These are phyloP conservation scores for Drosophila bocki DNA, from an alignment of 1,140 invertebrate genomes.

Conservation along the genomic window DNA sequence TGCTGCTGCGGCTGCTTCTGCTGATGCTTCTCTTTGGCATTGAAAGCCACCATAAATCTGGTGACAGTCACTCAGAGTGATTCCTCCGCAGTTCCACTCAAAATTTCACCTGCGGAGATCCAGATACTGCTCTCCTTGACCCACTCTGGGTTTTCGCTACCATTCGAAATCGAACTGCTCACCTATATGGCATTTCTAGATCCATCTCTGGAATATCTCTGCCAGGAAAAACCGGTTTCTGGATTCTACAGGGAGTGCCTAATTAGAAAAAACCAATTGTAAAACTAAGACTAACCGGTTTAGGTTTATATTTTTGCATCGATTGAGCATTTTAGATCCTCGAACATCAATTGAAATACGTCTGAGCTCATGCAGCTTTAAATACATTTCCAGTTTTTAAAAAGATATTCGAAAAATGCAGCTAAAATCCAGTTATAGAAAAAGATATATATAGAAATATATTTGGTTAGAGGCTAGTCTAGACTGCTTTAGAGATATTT, in stretches of 20 bases:
- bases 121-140: conserved; percentile 32
- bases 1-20: conserved; percentile 6
- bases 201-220: conserved; percentile 24
- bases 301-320: conserved; percentile 15
- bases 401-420: conserved; percentile 16
- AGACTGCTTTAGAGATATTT: not conserved
- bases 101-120: conserved; percentile 69
- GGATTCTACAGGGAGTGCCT: conserved; percentile 4
- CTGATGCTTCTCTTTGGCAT: conserved; percentile 56
- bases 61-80: conserved; percentile 29
- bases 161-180: conserved; percentile 19
- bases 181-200: conserved; percentile 44
- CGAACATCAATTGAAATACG: conserved; percentile 10
- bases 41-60: conserved; percentile 44
- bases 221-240: conserved; percentile 29
- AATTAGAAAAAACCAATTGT: conserved; percentile 14
- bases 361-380: conserved; percentile 27
- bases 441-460: not conserved
- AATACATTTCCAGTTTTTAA: conserved; percentile 35
- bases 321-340: conserved; percentile 27
- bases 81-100: conserved; percentile 27
- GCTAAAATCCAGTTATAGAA: not conserved
- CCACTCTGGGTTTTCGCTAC: conserved; percentile 24
- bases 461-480: not conserved
- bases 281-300: conserved; percentile 22